Percentiles rank a stretch among this genome's conserved stretches.
phyloP scores from a whole-genome alignment of 2,888 invertebrate species.

The Cataglyphis altisquamis region DNA sequence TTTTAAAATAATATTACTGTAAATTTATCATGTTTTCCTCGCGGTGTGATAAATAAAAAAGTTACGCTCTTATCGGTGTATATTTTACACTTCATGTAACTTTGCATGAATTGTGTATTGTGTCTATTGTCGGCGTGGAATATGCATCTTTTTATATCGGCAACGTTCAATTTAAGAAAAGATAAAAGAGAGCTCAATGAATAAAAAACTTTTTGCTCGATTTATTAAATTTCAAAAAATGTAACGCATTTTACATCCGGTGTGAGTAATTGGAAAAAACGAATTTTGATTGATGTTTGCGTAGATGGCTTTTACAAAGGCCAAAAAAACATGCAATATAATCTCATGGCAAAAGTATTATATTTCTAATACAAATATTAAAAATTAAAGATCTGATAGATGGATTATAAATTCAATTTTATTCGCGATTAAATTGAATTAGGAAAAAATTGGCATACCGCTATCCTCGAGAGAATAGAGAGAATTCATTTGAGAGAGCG shows the following conservation, averaged over 20 bases:
- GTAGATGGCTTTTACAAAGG: neutral
- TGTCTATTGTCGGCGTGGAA: neutral
- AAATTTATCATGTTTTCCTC: neutral
- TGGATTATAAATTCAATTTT: neutral
- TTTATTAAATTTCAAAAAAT: neutral
- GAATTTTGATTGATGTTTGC: neutral
- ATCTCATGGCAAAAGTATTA: neutral
- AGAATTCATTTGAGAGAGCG: neutral
- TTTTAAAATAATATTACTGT: neutral
- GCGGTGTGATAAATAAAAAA: neutral
- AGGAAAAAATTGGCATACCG: neutral
- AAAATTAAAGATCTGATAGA: neutral
- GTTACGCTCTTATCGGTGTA: neutral
- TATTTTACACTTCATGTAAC: neutral
- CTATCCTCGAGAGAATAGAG: conserved; percentile 10
- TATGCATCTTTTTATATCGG: conserved; percentile 5
- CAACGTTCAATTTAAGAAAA: neutral
- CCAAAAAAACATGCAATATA: neutral
- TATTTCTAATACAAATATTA: neutral
- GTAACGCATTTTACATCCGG: neutral
- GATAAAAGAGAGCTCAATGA: neutral
- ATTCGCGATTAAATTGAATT: conserved; percentile 11
- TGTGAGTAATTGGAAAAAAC: neutral
- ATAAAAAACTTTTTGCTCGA: neutral
- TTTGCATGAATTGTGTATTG: neutral